A percentile compares a stretch with the other conserved stretches of the same genome.
Evolutionary conservation across 2,797 vertebrate species (phyloP).

Genomic region (Ctenochaetus hawaiiensis): DNA sequence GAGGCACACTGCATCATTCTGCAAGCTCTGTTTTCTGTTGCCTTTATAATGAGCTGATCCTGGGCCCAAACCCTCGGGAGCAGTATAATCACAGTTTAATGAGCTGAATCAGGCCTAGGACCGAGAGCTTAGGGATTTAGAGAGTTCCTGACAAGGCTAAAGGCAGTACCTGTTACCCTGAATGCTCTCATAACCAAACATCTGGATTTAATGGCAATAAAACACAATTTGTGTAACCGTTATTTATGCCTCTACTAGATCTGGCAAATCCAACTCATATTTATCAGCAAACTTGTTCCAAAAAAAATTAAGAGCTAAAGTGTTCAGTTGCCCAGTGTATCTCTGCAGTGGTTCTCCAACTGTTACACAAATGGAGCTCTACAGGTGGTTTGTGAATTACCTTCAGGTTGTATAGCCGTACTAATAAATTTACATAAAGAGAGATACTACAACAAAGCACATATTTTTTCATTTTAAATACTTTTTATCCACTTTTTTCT

Average conservation of each 20-base stretch:
- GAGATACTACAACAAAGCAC: background rate
- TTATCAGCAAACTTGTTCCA: conserved; percentile 38
- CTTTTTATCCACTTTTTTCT: background rate
- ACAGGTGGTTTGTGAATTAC: background rate
- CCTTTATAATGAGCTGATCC: conserved; percentile 71
- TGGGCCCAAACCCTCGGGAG: conserved; percentile 69
- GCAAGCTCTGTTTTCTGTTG: conserved; percentile 69
- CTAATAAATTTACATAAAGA: background rate
- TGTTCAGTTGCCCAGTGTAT: conserved; percentile 37
- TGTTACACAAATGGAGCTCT: conserved; percentile 5
- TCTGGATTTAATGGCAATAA: conserved; percentile 82
- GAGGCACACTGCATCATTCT: conserved; percentile 45
- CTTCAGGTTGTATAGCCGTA: background rate
- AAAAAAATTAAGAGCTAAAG: conserved; percentile 14
- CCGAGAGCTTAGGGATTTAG: conserved; percentile 67
- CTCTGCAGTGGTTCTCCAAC: background rate
- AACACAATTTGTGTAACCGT: conserved; percentile 67
- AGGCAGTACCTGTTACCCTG: conserved; percentile 75
- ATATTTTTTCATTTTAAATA: background rate
- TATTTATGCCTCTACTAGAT: conserved; percentile 50
- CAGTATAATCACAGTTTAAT: conserved; percentile 78
- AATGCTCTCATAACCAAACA: conserved; percentile 77
- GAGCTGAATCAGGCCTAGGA: conserved; percentile 75
- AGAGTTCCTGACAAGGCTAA: conserved; percentile 66
- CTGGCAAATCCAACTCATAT: conserved; percentile 44